Percentiles rank a stretch among this genome's conserved stretches.
Conservation (phyloP, 2,888 invertebrate genomes). For the Platycheirus rosarum region DNA sequence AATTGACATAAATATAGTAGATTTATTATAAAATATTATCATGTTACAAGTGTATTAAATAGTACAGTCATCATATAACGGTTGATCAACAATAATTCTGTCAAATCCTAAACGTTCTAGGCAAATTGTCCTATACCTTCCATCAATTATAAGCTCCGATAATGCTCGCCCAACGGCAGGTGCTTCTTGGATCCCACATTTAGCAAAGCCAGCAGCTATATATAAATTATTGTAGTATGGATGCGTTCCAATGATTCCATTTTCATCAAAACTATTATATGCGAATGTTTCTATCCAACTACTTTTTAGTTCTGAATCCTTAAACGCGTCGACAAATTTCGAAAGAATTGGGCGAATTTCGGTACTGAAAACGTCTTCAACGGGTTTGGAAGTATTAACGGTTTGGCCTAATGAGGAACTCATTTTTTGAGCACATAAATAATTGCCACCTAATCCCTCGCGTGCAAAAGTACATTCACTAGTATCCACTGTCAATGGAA, state of each 20-base stretch:
- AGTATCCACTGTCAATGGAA: slow-evolving; percentile 93
- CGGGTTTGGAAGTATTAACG: slow-evolving; percentile 87
- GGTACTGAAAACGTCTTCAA: slow-evolving; percentile 88
- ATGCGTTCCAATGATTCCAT: slow-evolving; percentile 94
- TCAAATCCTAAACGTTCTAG: slow-evolving; percentile 91
- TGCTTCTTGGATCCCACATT: slow-evolving; percentile 95
- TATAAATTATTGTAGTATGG: slow-evolving; percentile 92
- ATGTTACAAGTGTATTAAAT: too few relatives aligned
- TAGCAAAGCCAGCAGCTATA: slow-evolving; percentile 96
- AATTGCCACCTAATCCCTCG: slow-evolving; percentile 92
- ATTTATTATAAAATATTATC: too few relatives aligned
- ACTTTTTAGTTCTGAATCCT: slow-evolving; percentile 89
- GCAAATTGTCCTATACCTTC: slow-evolving; percentile 90
- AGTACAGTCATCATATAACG: slow-evolving; percentile 85
- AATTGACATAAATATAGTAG: too few relatives aligned
- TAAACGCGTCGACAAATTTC: slow-evolving; percentile 90
- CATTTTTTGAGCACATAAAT: slow-evolving; percentile 91
- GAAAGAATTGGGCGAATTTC: slow-evolving; percentile 89
- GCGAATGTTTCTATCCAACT: slow-evolving; percentile 95
- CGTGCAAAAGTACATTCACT: slow-evolving; percentile 90
- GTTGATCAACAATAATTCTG: slow-evolving; percentile 86
- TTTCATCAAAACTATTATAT: slow-evolving; percentile 94
- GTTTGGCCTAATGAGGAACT: slow-evolving; percentile 86
- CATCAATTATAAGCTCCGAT: slow-evolving; percentile 92
- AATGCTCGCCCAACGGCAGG: slow-evolving; percentile 95